Percentiles rank a stretch among this genome's conserved stretches.
Evolutionary conservation across 30 jellyfish, hydroid and myxozoan species (phyloP).

Genomic region (Euphysa ruthae): DNA sequence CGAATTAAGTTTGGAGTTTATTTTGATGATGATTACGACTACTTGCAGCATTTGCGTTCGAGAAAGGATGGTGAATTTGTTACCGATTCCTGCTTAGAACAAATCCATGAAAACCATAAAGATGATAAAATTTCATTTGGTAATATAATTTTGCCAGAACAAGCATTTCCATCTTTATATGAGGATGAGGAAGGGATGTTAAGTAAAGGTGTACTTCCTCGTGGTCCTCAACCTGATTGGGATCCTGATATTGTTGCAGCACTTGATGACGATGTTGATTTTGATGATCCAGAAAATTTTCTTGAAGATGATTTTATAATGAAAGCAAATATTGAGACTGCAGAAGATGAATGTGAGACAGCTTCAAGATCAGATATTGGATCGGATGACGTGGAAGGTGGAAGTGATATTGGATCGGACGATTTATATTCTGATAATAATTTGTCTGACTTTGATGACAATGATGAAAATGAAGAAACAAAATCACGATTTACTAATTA

Average conservation of each 20-base stretch:
- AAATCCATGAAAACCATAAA: background rate
- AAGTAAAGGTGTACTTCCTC: constrained; percentile 63
- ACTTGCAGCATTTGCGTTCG: constrained; percentile 69
- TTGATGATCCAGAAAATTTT: constrained; percentile 71
- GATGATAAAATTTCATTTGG: constrained; percentile 38
- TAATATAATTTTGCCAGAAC: constrained; percentile 53
- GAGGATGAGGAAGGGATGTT: constrained; percentile 83
- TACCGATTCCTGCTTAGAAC: background rate
- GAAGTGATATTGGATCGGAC: background rate
- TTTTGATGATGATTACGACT: constrained; percentile 80
- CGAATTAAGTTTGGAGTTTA: constrained; percentile 44
- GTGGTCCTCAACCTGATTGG: constrained; percentile 92
- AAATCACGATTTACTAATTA: constrained; percentile 70
- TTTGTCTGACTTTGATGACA: constrained; percentile 38
- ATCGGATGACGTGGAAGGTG: constrained; percentile 18
- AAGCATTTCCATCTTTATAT: constrained; percentile 56
- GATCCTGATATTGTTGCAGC: constrained; percentile 95
- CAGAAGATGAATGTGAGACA: constrained; percentile 1
- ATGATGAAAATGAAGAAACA: constrained; percentile 53
- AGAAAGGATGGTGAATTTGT: constrained; percentile 53
- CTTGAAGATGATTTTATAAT: constrained; percentile 71
- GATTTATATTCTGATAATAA: constrained; percentile 53
- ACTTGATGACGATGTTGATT: constrained; percentile 74
- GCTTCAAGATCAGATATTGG: background rate
- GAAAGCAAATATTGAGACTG: constrained; percentile 47